Evolutionary conservation across 2,888 invertebrate species (phyloP).

Genomic region (Gortyna flavago): DNA sequence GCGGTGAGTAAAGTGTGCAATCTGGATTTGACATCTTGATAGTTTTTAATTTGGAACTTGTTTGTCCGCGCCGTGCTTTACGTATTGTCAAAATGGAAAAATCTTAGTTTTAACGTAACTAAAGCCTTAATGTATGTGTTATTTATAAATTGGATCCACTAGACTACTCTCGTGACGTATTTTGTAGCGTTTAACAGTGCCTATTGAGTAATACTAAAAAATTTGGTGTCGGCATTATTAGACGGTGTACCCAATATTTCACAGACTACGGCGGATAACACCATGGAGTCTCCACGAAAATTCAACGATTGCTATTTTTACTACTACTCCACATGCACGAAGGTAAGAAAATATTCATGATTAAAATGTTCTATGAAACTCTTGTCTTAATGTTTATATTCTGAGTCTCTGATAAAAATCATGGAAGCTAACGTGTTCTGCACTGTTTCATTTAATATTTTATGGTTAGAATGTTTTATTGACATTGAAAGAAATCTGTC

Average conservation of each 20-base stretch:
- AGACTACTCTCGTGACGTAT: slow-evolving; percentile 62
- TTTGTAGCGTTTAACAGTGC: slow-evolving; percentile 66
- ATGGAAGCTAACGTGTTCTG: slow-evolving; percentile 55
- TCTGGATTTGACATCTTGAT: slow-evolving; percentile 70
- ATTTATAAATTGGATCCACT: slow-evolving; percentile 64
- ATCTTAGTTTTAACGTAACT: slow-evolving; percentile 75
- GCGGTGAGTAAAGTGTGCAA: slow-evolving; percentile 81
- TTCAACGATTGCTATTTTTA: slow-evolving; percentile 97
- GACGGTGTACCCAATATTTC: slow-evolving; percentile 75
- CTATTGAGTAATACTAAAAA: slow-evolving; percentile 63
- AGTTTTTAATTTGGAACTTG: slow-evolving; percentile 79
- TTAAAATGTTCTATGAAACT: slow-evolving; percentile 44
- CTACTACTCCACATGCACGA: slow-evolving; percentile 96
- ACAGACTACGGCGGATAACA: slow-evolving; percentile 83
- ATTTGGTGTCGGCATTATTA: slow-evolving; percentile 71
- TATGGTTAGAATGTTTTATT: slow-evolving; percentile 63
- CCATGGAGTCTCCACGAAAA: slow-evolving; percentile 93
- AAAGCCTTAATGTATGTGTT: slow-evolving; percentile 72
- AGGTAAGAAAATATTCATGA: slow-evolving; percentile 89
- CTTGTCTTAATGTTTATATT: slow-evolving; percentile 60
- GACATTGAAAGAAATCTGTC: slow-evolving; percentile 33
- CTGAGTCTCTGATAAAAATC: slow-evolving; percentile 55
- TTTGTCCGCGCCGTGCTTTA: slow-evolving; percentile 84
- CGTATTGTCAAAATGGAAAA: slow-evolving; percentile 86
- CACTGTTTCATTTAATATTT: slow-evolving; percentile 55